Base-by-base conservation (phyloP, 1,140 invertebrate species). In the Heliconius congener region DNA sequence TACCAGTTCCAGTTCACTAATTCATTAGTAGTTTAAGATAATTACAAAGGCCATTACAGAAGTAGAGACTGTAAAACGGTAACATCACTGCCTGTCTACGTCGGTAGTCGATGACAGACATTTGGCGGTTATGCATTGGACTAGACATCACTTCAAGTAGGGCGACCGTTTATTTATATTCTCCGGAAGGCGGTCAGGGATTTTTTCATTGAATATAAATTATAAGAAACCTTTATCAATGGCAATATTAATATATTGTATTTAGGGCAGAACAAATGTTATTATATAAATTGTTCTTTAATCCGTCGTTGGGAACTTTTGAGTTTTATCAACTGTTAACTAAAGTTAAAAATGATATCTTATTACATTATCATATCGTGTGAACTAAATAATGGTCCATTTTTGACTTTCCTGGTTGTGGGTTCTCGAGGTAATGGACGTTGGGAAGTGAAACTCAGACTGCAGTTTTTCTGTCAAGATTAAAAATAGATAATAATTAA, bases 161-260 rank as follows among this genome's bases (percentile, higher is more conserved):
- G 55, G 13, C 71, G 74, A 46, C 46, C 34, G 60, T 75, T 46
- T 82, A 74, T 82, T 77, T 75, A 74, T 52, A 55, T 74, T 74
- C 60, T 34, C 39, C 42, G 73, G 60, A 79, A 76, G 50, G 76
- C 78, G 81, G 78, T 82, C 81, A 82, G 81, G 81, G 78, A 73
- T 79, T 71, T 80, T 70, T 27, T 79, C 27, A 27, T 70, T 78
- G 60, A 66, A 66, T 66, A 66, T 23, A 60, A 60, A 60, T 60
- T 23, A 27, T 30, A 66, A 66, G 16, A 66, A 16, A 30, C 60
- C 60, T 66, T 66, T 2, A 66, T 66, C 60, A 66, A 27, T 66
- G 60, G 23, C 60, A 66, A 30, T 66, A 66, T 66, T 66, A 66
- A 66, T 9, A 66, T 66, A 66, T 66, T 66, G 27, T 9, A 66